phyloP scores from a whole-genome alignment of 2,888 invertebrate genomes.

The Nasonovia ribisnigri region DNA sequence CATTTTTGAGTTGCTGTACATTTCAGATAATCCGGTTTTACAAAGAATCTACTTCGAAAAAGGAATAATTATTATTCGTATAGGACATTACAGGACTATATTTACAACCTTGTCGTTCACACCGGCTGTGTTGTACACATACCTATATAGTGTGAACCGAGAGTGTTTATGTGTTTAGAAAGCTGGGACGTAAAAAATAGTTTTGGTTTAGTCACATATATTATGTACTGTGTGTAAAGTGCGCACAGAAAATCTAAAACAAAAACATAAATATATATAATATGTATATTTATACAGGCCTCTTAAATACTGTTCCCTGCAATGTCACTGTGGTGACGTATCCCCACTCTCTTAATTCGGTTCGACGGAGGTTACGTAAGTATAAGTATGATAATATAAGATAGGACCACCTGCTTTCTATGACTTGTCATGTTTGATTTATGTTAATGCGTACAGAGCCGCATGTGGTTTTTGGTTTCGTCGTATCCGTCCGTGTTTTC shows the following conservation, averaged over 20 bases:
- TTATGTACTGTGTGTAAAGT: not conserved
- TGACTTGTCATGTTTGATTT: conserved; percentile 12
- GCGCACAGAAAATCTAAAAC: not conserved
- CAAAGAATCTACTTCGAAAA: not conserved
- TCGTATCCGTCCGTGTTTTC: not conserved
- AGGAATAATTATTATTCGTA: not conserved
- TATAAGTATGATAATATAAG: not conserved
- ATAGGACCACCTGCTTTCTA: not conserved
- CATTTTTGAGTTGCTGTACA: not conserved
- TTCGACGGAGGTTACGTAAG: not conserved
- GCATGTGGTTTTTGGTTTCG: not conserved
- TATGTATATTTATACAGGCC: not conserved
- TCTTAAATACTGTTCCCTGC: not conserved
- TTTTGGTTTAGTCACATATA: not conserved
- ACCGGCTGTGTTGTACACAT: not conserved
- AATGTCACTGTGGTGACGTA: not conserved
- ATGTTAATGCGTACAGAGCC: not conserved
- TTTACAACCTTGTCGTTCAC: not conserved
- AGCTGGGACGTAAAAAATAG: not conserved
- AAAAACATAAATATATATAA: not conserved
- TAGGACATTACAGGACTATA: no score
- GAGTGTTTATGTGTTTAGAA: not conserved
- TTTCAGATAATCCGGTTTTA: not conserved
- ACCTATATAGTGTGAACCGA: not conserved
- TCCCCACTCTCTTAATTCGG: not conserved